These are phyloP conservation scores for Drosophila algonquin DNA, from an alignment of 2,888 invertebrate genomes.

Conservation along the genomic window DNA sequence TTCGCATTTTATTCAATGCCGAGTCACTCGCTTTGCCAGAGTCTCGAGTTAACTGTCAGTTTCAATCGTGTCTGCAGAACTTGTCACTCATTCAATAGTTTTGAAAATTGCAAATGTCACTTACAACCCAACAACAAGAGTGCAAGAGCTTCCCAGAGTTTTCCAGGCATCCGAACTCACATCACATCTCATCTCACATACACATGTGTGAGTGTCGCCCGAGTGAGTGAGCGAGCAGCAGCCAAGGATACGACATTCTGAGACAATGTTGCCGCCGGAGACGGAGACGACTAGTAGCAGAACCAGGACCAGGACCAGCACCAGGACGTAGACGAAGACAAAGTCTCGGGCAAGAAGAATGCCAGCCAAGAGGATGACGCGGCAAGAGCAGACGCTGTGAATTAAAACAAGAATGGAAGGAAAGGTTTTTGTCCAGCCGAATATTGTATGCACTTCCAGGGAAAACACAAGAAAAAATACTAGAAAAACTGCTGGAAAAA, in stretches of 20 bases:
- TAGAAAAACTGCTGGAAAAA: neutral
- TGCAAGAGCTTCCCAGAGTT: constrained; percentile 8
- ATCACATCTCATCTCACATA: constrained; percentile 36
- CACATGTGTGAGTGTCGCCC: constrained; percentile 16
- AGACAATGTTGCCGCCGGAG: constrained; percentile 76
- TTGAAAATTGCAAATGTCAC: constrained; percentile 83
- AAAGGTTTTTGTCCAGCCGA: neutral
- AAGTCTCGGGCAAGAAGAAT: constrained; percentile 54
- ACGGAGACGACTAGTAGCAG: constrained; percentile 34
- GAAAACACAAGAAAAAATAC: neutral
- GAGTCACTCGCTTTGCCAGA: neutral
- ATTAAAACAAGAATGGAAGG: constrained; percentile 66
- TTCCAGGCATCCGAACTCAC: constrained; percentile 3
- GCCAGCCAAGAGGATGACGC: constrained; percentile 67
- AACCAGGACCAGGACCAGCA: neutral
- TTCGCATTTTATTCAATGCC: constrained; percentile 17
- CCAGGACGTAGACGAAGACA: constrained; percentile 53
- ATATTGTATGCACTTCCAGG: neutral
- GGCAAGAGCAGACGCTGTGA: constrained; percentile 73
- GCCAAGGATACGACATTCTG: constrained; percentile 58
- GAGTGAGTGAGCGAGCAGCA: constrained; percentile 44
- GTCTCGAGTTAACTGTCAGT: constrained; percentile 74
- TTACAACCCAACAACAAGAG: constrained; percentile 69
- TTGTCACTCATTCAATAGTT: constrained; percentile 83
- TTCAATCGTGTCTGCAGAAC: constrained; percentile 82